Conservation (phyloP, 2,113 vertebrate species). For the Ibidorhyncha struthersii region DNA sequence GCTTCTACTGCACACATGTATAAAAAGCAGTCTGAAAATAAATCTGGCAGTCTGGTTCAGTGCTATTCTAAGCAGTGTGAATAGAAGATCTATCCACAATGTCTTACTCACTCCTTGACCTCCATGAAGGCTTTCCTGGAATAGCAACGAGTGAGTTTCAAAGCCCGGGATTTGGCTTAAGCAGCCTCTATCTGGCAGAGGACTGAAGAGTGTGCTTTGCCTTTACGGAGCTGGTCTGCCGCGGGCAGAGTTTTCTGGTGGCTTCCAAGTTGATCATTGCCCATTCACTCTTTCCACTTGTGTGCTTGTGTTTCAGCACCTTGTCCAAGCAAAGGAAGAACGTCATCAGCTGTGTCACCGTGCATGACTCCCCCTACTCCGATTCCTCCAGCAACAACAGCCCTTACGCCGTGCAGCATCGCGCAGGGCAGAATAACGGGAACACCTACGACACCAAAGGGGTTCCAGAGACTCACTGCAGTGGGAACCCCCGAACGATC, state of each 20-base stretch:
- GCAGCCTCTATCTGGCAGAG: not conserved
- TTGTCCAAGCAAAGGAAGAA: conserved; percentile 97
- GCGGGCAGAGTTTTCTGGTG: fast-evolving
- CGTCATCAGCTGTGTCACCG: conserved; percentile 98
- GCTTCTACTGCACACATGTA: conserved; percentile 36
- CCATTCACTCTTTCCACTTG: not conserved
- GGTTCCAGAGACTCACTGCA: conserved; percentile 86
- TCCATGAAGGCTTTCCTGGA: conserved; percentile 49
- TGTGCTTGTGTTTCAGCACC: conserved; percentile 76
- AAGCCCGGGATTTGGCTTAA: conserved; percentile 16
- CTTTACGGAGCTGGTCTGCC: fast-evolving
- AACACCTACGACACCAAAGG: conserved; percentile 86
- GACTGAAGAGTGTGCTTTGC: not conserved
- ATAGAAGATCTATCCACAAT: conserved; percentile 20
- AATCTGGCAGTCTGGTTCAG: conserved; percentile 53
- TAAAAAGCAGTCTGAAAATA: conserved; percentile 58
- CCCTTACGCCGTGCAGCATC: conserved; percentile 86
- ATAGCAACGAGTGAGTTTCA: conserved; percentile 18
- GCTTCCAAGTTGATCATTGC: fast-evolving
- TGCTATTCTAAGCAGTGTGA: conserved; percentile 50
- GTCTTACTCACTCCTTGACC: conserved; percentile 57
- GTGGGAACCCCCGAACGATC: conserved; percentile 90
- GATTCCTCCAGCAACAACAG: conserved; percentile 95
- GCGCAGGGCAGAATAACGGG: conserved; percentile 74
- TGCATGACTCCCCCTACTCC: conserved; percentile 95